Percentiles rank a stretch among this genome's conserved stretches.
phyloP scores from a whole-genome alignment of 2,797 vertebrate genomes.

The Alauda arvensis region DNA sequence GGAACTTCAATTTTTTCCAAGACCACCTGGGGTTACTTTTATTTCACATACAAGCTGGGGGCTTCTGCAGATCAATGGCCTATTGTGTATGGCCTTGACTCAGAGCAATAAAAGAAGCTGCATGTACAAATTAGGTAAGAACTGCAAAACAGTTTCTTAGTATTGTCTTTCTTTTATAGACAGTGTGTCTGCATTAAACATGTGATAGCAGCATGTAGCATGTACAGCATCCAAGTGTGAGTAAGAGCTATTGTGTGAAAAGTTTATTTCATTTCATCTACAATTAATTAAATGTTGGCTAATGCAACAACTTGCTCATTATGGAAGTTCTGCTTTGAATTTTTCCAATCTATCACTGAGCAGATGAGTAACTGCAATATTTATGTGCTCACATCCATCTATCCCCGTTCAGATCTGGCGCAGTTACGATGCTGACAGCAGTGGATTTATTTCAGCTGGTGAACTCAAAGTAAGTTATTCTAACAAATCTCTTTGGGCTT shows the following conservation, averaged over 20 bases:
- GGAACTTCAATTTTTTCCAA: not conserved
- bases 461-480: slow-evolving; percentile 84
- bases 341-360: not conserved
- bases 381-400: not conserved
- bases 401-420: slow-evolving; percentile 86
- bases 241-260: slow-evolving; percentile 12
- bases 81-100: not conserved
- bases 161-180: slow-evolving; percentile 6
- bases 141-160: not conserved
- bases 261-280: not conserved
- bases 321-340: not conserved
- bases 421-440: slow-evolving; percentile 91
- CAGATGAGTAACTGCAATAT: slow-evolving; percentile 8
- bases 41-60: not conserved
- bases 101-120: not conserved
- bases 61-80: not conserved
- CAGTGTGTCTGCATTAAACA: not conserved
- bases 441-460: slow-evolving; percentile 89
- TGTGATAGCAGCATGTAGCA: not conserved
- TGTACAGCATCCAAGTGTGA: not conserved
- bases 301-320: not conserved
- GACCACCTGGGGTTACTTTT: not conserved
- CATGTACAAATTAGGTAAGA: slow-evolving; percentile 13
- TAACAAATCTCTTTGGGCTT: not conserved
- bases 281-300: not conserved